Evolutionary conservation across 2,113 vertebrate genomes (phyloP).

Genomic region (Athene cunicularia): DNA sequence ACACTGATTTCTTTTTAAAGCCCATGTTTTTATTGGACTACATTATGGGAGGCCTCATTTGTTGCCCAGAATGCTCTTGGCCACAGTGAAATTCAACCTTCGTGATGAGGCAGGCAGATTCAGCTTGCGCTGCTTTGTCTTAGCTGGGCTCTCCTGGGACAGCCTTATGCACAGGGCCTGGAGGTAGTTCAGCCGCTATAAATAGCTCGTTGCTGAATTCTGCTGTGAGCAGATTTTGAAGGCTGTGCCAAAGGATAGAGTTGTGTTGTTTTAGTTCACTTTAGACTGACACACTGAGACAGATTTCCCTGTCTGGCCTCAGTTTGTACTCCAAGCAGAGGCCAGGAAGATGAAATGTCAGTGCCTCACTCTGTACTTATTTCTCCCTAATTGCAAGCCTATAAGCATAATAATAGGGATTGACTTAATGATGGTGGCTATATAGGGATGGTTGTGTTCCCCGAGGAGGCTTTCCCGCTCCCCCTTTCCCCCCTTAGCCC

Average conservation of each 20-base stretch:
- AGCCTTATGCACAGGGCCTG: neutral
- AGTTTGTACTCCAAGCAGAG: neutral
- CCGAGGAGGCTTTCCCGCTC: neutral
- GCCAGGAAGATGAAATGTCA: neutral
- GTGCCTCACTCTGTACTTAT: neutral
- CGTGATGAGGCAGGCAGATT: slow-evolving; percentile 54
- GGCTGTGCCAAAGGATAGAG: neutral
- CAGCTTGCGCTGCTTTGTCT: neutral
- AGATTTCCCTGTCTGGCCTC: neutral
- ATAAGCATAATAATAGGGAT: neutral
- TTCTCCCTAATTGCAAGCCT: neutral
- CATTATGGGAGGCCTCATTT: slow-evolving; percentile 52
- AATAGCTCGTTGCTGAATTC: slow-evolving; percentile 30
- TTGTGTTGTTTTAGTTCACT: slow-evolving; percentile 1
- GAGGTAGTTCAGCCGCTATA: slow-evolving; percentile 26
- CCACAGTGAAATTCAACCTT: slow-evolving; percentile 37
- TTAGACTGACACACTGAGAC: neutral
- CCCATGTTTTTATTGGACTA: slow-evolving; percentile 58
- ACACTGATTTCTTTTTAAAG: slow-evolving; percentile 49
- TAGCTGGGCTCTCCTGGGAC: slow-evolving; percentile 31
- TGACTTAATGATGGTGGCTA: neutral
- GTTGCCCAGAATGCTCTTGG: slow-evolving; percentile 10
- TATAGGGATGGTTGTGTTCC: neutral
- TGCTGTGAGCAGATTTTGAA: neutral
- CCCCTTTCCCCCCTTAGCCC: neutral